Evolutionary conservation across 1,140 invertebrate species (phyloP).

Genomic region (Formica selysi): DNA sequence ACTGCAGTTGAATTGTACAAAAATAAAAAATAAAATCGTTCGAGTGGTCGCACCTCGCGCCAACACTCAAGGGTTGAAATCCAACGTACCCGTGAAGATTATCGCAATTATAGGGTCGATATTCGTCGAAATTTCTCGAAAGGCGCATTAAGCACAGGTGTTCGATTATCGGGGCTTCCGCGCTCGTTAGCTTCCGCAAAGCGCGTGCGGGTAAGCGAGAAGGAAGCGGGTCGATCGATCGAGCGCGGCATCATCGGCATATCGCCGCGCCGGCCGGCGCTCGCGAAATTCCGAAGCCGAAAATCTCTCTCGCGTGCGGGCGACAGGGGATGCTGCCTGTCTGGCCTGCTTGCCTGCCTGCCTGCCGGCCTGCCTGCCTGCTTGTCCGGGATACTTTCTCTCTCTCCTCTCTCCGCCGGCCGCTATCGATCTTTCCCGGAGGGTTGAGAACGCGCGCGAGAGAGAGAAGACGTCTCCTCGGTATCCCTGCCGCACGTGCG

Average conservation of each 20-base stretch:
- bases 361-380: slow-evolving; percentile 16
- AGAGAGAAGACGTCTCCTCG: slow-evolving; percentile 57
- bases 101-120: slow-evolving; percentile 13
- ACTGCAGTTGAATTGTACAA: neutral
- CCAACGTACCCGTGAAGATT: neutral
- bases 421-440: slow-evolving; percentile 55
- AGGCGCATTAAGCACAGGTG: slow-evolving; percentile 22
- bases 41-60: neutral
- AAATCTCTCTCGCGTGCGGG: slow-evolving; percentile 64
- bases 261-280: slow-evolving; percentile 59
- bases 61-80: slow-evolving; percentile 21
- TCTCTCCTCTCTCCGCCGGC: slow-evolving; percentile 37
- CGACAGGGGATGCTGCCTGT: slow-evolving; percentile 80
- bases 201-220: slow-evolving; percentile 1
- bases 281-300: slow-evolving; percentile 71
- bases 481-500: slow-evolving; percentile 53
- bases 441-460: slow-evolving; percentile 42
- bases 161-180: slow-evolving; percentile 27
- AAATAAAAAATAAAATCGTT: neutral
- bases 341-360: slow-evolving; percentile 69
- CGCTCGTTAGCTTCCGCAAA: slow-evolving; percentile 22
- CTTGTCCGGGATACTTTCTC: slow-evolving; percentile 50
- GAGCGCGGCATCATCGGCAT: slow-evolving; percentile 62
- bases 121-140: slow-evolving; percentile 25
- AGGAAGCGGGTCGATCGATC: slow-evolving; percentile 62